Evolutionary conservation across 1,140 invertebrate genomes (phyloP), one percentile per base, ranked within the genome.

Genomic region (Diabrotica undecimpunctata): DNA sequence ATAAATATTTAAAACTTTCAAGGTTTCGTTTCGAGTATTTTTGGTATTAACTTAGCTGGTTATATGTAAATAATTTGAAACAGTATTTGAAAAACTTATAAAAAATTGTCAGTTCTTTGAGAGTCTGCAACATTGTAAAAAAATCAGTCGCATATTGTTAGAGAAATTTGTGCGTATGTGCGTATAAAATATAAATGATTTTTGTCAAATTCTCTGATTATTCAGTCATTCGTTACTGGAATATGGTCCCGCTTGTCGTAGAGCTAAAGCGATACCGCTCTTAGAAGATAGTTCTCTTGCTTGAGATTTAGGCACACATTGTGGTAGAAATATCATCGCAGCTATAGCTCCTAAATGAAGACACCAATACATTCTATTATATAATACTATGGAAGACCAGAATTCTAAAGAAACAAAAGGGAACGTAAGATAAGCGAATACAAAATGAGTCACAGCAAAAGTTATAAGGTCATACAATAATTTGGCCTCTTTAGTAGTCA

Each of bases 351-450:
- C 60, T 13, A 83, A 69, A 72, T 85, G 83, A 60, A 83, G 70
- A 70, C 78, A 79, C 77, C 81, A 81, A 68, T 81, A 82, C 66
- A 83, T 72, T 63, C 82, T 78, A 68, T 82, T 83, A 62, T 77
- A 79, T 10, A 79, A 53, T 62, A 71, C 61, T 25, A 79, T 63
- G 54, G 74, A 69, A 12, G 67, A 61, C 70, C 70, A 76, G 62
- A 96, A 88, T 76, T 96, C 92, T 66, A 96, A 83, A n/a, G 96
- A 75, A 61, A 97, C 85, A 79, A 97, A 97, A 68, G 92, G 91
- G 73, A 94, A 93, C 14, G 91, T 92, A 36, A 91, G 84, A 76
- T 97, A 97, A 35, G 89, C 88, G 84, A 97, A 87, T 54, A 89
- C 81, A 35, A 96, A 74, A 70, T 92, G 84, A n/a, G 93, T 95